Evolutionary conservation across 2,797 vertebrate species (phyloP).

Genomic region (Vireo griseus): DNA sequence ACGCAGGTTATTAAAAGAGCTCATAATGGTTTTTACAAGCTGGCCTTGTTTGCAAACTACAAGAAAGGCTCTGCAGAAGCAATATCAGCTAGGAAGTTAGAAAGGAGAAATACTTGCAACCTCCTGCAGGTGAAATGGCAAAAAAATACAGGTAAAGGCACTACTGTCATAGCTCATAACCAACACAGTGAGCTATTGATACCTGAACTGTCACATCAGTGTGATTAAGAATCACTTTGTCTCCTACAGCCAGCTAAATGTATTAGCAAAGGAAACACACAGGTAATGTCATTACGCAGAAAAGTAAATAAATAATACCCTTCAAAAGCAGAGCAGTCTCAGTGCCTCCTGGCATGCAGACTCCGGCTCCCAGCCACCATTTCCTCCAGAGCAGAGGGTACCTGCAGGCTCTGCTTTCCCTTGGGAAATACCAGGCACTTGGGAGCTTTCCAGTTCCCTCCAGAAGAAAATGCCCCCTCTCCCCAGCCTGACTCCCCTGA

Average conservation of each 20-base stretch:
- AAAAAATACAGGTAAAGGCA: background rate
- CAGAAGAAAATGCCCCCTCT: background rate
- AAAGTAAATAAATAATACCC: background rate
- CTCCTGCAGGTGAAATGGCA: background rate
- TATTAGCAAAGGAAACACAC: background rate
- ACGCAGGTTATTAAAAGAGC: background rate
- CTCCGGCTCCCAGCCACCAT: background rate
- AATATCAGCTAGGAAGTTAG: background rate
- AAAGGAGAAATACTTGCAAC: background rate
- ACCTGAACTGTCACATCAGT: background rate
- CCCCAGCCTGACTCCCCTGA: background rate
- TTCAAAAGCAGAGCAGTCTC: background rate
- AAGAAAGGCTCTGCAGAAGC: background rate
- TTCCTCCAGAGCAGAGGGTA: background rate
- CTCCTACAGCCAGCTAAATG: background rate
- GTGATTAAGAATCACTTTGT: background rate
- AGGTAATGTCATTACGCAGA: background rate
- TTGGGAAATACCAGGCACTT: rapidly evolving
- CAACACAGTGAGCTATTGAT: background rate
- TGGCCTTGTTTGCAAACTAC: background rate
- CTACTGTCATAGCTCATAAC: background rate
- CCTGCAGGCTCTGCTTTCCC: background rate
- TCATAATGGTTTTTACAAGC: background rate
- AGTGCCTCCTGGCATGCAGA: background rate
- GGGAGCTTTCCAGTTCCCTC: background rate